Percentiles rank a stretch among this genome's conserved stretches.
Evolutionary conservation across 2,888 invertebrate species (phyloP).

Genomic region (Desoria tigrina): DNA sequence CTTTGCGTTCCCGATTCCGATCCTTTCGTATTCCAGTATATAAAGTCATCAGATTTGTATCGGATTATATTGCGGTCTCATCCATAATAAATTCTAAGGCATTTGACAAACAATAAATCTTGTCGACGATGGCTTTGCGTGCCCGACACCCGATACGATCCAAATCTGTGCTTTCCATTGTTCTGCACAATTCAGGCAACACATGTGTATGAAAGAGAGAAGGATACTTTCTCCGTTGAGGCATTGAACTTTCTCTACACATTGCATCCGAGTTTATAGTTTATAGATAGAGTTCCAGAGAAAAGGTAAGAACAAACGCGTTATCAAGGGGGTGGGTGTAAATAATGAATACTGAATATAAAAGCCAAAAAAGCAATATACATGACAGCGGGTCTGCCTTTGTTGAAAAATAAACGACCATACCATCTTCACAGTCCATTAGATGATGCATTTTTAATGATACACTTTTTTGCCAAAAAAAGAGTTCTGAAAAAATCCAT

Average conservation of each 20-base stretch:
- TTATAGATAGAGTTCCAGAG: neutral
- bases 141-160: constrained; percentile 14
- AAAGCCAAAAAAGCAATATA: neutral
- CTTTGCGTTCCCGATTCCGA: no score
- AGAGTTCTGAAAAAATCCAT: no score
- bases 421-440: constrained; percentile 18
- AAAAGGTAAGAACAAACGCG: neutral
- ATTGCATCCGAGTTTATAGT: no score
- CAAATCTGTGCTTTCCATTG: no score
- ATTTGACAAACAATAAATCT: constrained; percentile 33
- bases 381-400: no score
- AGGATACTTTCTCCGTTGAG: no score
- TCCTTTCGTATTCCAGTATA: no score
- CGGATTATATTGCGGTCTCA: no score
- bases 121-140: constrained; percentile 22
- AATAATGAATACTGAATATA: neutral
- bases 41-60: no score
- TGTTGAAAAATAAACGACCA: neutral
- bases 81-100: constrained; percentile 28
- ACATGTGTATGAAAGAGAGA: no score
- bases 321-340: constrained; percentile 1
- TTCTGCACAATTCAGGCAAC: no score
- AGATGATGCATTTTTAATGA: constrained; percentile 20
- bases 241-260: no score
- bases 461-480: constrained; percentile 13